Evolutionary conservation across 2,113 vertebrate genomes (phyloP).

Genomic region (Cichladusa arquata): DNA sequence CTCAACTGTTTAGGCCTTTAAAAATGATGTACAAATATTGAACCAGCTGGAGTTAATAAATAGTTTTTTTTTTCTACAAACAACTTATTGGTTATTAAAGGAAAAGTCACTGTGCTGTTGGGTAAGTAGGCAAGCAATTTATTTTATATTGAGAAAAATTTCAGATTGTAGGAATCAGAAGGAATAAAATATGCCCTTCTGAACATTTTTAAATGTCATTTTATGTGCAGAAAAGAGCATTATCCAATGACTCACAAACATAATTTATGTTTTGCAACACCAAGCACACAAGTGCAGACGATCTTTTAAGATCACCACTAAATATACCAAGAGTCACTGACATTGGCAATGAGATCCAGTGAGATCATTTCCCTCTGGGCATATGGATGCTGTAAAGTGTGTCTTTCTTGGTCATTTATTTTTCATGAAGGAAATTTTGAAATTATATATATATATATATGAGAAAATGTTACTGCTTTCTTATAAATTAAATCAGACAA

Average conservation of each 20-base stretch:
- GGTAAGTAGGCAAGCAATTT: neutral
- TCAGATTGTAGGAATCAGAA: neutral
- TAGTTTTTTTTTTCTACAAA: neutral
- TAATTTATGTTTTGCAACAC: neutral
- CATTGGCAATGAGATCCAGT: neutral
- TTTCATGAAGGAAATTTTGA: neutral
- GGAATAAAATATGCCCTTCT: neutral
- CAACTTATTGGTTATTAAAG: neutral
- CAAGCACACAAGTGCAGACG: neutral
- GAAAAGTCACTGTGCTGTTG: neutral
- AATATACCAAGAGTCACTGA: neutral
- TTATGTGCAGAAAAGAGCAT: neutral
- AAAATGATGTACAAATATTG: slow-evolving; percentile 29
- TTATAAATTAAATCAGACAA: neutral
- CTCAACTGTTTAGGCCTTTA: neutral
- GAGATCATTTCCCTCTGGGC: slow-evolving; percentile 14
- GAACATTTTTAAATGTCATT: neutral
- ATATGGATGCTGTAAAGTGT: neutral
- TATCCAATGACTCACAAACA: neutral
- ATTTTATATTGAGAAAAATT: neutral
- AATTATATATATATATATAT: neutral
- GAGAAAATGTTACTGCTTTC: neutral
- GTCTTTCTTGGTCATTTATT: neutral
- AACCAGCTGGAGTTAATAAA: slow-evolving; percentile 28
- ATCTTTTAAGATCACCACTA: neutral